phyloP scores from a whole-genome alignment of 1,140 invertebrate species.

The Ptiloglossa arizonensis region DNA sequence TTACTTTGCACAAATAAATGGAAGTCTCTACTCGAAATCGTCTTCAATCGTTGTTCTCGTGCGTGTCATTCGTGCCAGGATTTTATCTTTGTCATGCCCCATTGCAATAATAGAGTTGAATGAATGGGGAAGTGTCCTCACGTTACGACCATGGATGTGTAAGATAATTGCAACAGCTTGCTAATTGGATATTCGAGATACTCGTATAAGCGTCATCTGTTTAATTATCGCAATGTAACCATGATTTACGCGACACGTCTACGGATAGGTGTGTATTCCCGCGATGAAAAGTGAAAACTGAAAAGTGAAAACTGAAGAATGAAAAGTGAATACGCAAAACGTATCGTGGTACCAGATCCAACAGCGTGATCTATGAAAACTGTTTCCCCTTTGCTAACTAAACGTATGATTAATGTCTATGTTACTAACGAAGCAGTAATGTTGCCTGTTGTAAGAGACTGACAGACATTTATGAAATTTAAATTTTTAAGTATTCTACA shows the following conservation, averaged over 20 bases:
- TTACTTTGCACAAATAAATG: not conserved
- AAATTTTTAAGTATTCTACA: too few species aligned
- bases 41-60: too few species aligned
- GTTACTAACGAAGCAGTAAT: not conserved
- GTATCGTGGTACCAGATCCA: too few species aligned
- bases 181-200: slow-evolving; percentile 9
- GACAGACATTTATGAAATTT: too few species aligned
- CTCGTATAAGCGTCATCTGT: slow-evolving; percentile 2
- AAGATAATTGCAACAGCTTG: not conserved
- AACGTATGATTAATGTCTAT: not conserved
- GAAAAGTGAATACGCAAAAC: too few species aligned
- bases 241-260: slow-evolving; percentile 14
- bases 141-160: not conserved
- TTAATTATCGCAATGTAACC: slow-evolving; percentile 24
- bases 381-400: not conserved
- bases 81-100: not conserved
- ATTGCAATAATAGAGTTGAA: slow-evolving; percentile 6
- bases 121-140: slow-evolving; percentile 6
- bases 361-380: not conserved
- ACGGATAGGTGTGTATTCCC: not conserved
- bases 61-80: too few species aligned
- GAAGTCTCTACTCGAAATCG: not conserved
- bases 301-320: too few species aligned
- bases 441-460: not conserved
- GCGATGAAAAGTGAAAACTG: slow-evolving; percentile 10